phyloP scores from a whole-genome alignment of 2,113 vertebrate genomes.

The Erpornis zantholeuca region DNA sequence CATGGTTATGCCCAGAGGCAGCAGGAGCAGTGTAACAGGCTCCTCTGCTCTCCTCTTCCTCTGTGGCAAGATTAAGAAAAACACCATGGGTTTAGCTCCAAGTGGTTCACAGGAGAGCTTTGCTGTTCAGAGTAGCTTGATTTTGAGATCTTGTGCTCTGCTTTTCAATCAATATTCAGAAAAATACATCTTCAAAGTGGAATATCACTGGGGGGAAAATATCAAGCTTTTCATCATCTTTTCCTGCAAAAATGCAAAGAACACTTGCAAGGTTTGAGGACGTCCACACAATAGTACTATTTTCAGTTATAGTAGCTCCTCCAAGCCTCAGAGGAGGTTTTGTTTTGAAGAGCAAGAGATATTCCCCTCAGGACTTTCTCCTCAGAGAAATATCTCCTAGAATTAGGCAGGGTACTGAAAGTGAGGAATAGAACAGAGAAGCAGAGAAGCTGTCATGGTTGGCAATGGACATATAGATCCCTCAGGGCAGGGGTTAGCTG shows the following conservation, averaged over 20 bases:
- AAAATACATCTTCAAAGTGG: slow-evolving; percentile 6
- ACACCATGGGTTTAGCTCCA: background rate
- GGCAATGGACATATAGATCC: background rate
- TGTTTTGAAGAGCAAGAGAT: background rate
- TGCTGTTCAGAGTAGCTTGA: background rate
- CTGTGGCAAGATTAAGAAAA: background rate
- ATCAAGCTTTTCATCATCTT: background rate
- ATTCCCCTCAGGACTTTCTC: background rate
- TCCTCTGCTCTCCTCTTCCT: background rate
- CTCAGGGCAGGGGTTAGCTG: background rate
- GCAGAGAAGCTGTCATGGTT: background rate
- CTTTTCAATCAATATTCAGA: slow-evolving; percentile 30
- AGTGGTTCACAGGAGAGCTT: background rate
- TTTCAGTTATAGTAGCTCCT: background rate
- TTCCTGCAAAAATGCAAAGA: background rate
- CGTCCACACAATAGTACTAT: background rate
- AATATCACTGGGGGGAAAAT: background rate
- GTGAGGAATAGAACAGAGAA: background rate
- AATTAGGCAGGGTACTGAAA: background rate
- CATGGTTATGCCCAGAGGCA: background rate
- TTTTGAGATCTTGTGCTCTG: background rate
- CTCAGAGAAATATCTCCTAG: background rate
- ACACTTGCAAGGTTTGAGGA: background rate
- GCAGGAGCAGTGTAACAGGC: background rate
- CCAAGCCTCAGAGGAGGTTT: background rate